Evolutionary conservation across 1,140 invertebrate species (phyloP).

Genomic region (Formica exsecta): DNA sequence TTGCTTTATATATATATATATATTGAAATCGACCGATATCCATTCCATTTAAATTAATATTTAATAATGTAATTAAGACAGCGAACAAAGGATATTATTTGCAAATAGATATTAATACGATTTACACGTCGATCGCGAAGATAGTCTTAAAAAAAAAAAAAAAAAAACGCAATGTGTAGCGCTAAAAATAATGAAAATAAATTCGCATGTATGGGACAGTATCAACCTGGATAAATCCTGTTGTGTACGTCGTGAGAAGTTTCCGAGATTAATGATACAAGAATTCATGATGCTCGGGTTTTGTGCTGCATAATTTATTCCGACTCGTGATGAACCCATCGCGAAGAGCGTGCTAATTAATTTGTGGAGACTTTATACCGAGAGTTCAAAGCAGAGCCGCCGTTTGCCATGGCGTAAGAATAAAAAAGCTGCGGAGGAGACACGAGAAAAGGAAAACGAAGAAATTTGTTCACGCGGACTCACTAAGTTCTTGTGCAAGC

Average conservation of each 20-base stretch:
- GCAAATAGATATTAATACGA: no score
- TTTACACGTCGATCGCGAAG: no score
- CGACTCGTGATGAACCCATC: constrained; percentile 52
- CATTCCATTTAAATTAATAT: no score
- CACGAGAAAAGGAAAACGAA: constrained; percentile 30
- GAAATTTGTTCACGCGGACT: constrained; percentile 64
- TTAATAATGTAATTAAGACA: no score
- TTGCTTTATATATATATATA: neutral
- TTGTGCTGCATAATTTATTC: constrained; percentile 57
- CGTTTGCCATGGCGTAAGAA: constrained; percentile 30
- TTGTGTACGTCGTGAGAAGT: constrained; percentile 24
- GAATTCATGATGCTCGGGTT: constrained; percentile 40
- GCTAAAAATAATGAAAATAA: constrained; percentile 1
- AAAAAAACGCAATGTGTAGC: neutral
- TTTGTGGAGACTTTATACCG: constrained; percentile 48
- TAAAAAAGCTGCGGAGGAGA: constrained; percentile 23
- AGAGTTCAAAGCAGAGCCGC: constrained; percentile 62
- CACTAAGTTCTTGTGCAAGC: constrained; percentile 61
- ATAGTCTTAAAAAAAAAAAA: no score
- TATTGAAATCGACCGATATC: no score
- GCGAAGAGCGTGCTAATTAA: constrained; percentile 65
- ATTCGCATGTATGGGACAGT: constrained; percentile 7
- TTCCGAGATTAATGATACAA: constrained; percentile 56
- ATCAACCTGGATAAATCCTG: constrained; percentile 35
- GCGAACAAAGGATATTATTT: no score